Percentiles rank a stretch among this genome's conserved stretches.
phyloP scores from a whole-genome alignment of 1,140 invertebrate species.

The Drosophila eugracilis region DNA sequence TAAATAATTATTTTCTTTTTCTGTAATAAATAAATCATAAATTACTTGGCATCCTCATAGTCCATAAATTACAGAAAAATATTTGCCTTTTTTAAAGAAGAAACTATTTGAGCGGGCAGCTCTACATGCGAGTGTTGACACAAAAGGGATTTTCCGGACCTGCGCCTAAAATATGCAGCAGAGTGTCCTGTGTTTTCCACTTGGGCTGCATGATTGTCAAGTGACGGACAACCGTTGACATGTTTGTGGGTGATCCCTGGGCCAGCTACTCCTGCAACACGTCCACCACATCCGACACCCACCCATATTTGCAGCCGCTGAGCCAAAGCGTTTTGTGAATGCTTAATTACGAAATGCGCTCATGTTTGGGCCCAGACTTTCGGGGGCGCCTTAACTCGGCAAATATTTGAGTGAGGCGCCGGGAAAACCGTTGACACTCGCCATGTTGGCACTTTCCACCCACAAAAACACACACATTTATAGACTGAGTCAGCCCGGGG shows the following conservation, averaged over 20 bases:
- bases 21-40: too few relatives aligned
- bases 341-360: slow-evolving; percentile 71
- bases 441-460: slow-evolving; percentile 17
- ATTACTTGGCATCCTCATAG: too few relatives aligned
- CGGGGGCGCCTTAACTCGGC: slow-evolving; percentile 24
- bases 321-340: slow-evolving; percentile 66
- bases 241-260: slow-evolving; percentile 34
- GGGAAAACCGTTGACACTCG: slow-evolving; percentile 36
- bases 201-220: slow-evolving; percentile 42
- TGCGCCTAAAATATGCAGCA: slow-evolving; percentile 51
- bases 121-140: not conserved
- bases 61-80: not conserved
- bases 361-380: slow-evolving; percentile 43
- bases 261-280: not conserved
- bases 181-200: slow-evolving; percentile 6
- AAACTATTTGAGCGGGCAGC: not conserved
- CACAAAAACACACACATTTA: slow-evolving; percentile 8
- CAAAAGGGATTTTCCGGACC: not conserved
- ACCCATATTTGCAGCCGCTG: slow-evolving; percentile 3
- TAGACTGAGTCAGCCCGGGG: slow-evolving; percentile 7
- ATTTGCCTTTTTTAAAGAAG: not conserved
- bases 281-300: not conserved
- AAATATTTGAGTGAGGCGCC: slow-evolving; percentile 45
- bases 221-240: slow-evolving; percentile 43
- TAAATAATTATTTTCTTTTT: too few relatives aligned